Base-by-base conservation (phyloP, 2,797 vertebrate genomes). In the Oophaga sylvatica region DNA sequence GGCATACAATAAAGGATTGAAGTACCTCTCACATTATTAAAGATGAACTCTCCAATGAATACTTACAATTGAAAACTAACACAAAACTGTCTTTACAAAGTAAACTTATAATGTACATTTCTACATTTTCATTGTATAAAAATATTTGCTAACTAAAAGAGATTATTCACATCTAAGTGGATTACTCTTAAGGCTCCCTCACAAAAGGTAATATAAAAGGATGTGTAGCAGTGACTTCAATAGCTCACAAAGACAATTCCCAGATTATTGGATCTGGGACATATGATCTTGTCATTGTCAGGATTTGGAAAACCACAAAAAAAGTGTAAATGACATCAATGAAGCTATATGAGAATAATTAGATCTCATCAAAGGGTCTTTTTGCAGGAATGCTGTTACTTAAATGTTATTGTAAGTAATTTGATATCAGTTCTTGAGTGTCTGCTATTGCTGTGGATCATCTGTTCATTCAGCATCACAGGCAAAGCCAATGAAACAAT, bases 341-440 rank as follows among this genome's bases (percentile, higher is more conserved):
- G 10, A 29, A 41, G 16, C 15, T 63, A 12, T 84, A 76, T 63
- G 71, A 76, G 71, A 63, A 26, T 53, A 13, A 75, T 41, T 84
- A 76, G 11, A 60, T n/a, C 22, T 60, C 83, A 76, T 84, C 83
- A 84, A 84, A 84, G 83, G 56, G 19, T 41, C 35, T 59, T 83
- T 35, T 60, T 22, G 56, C 59, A 63, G 70, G 20, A 76, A 63
- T 48, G 16, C 59, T 76, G 35, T 45, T 26, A 84, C 57, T 71
- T 83, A 22, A 82, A 82, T 16, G 82, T 75, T 29, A 57, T 8
- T 31, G 48, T 41, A 10, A 63, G 83, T 63, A 76, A 84, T 84
- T 12, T 84, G 83, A 84, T 76, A 84, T 57, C 12, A 62, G 59
- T 62, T 80, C 29, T 80, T 12, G 31, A 31, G 31, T 63, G 59